A percentile compares a stretch with the other conserved stretches of the same genome.
Conservation (phyloP, 2,888 invertebrate species). For the Nomada goodeniana region DNA sequence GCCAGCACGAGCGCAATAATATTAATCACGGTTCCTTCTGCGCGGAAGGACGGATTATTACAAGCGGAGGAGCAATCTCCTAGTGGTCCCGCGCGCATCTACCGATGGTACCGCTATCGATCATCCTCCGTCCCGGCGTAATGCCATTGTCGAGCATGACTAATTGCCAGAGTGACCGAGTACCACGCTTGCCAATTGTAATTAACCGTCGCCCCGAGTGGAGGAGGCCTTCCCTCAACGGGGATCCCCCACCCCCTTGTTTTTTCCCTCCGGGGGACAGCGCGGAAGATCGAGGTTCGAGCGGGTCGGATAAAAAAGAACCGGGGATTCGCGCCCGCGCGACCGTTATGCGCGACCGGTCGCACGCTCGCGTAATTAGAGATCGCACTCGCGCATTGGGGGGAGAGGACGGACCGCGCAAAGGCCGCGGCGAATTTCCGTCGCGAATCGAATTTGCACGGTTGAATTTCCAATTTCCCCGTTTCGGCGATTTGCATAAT, state of each 20-base stretch:
- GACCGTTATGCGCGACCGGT: slow-evolving; percentile 11
- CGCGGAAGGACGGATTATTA: slow-evolving; percentile 69
- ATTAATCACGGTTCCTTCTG: slow-evolving; percentile 71
- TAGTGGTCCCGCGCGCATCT: slow-evolving; percentile 53
- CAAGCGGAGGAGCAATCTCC: slow-evolving; percentile 63
- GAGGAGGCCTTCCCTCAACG: slow-evolving; percentile 14
- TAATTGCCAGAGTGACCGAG: slow-evolving; percentile 74
- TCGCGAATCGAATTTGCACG: slow-evolving; percentile 58
- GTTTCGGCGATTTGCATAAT: slow-evolving; percentile 48
- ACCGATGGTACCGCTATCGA: slow-evolving; percentile 76
- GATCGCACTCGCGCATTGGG: neutral
- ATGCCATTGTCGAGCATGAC: slow-evolving; percentile 77
- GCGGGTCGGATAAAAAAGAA: slow-evolving; percentile 13
- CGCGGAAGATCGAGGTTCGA: slow-evolving; percentile 55
- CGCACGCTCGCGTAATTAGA: slow-evolving; percentile 40
- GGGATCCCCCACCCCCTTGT: slow-evolving; percentile 43
- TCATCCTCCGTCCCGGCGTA: slow-evolving; percentile 70
- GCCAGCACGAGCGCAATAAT: slow-evolving; percentile 52
- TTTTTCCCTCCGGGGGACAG: slow-evolving; percentile 57
- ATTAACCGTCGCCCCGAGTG: slow-evolving; percentile 66
- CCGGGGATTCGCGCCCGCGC: slow-evolving; percentile 8
- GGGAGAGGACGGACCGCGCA: slow-evolving; percentile 13
- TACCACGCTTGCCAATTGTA: slow-evolving; percentile 73
- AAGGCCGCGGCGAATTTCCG: slow-evolving; percentile 45
- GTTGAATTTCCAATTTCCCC: slow-evolving; percentile 55